These are phyloP conservation scores for Sarcoramphus papa DNA, from an alignment of 2,797 vertebrate species.

Conservation along the genomic window DNA sequence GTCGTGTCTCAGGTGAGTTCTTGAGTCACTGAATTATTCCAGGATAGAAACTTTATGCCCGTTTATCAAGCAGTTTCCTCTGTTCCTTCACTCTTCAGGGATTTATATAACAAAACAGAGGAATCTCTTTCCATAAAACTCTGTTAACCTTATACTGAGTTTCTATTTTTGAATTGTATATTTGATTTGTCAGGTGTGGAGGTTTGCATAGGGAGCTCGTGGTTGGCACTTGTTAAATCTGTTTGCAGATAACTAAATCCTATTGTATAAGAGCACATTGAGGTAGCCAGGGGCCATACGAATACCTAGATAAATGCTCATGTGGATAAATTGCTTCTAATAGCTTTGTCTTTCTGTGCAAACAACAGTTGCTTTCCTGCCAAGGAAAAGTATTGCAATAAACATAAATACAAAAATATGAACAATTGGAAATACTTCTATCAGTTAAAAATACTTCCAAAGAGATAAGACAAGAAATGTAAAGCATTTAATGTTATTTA, in stretches of 20 bases:
- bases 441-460: neutral
- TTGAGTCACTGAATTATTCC: neutral
- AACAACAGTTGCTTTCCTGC: neutral
- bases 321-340: neutral
- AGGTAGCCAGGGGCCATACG: neutral
- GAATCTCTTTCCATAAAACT: neutral
- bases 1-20: neutral
- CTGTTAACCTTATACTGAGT: neutral
- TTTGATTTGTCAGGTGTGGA: neutral
- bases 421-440: neutral
- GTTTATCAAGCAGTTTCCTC: neutral
- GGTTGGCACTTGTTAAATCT: neutral
- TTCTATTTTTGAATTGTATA: neutral
- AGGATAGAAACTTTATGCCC: neutral
- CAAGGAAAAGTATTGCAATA: neutral
- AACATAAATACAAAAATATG: neutral
- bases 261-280: neutral
- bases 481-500: neutral
- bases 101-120: neutral
- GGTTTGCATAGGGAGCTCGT: neutral
- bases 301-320: neutral
- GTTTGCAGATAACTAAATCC: conserved; percentile 8
- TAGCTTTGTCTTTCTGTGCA: neutral
- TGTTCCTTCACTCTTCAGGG: neutral
- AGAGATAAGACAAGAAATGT: neutral